These are phyloP conservation scores for Daphoenositta chrysoptera DNA, from an alignment of 2,113 vertebrate genomes.

Conservation along the genomic window DNA sequence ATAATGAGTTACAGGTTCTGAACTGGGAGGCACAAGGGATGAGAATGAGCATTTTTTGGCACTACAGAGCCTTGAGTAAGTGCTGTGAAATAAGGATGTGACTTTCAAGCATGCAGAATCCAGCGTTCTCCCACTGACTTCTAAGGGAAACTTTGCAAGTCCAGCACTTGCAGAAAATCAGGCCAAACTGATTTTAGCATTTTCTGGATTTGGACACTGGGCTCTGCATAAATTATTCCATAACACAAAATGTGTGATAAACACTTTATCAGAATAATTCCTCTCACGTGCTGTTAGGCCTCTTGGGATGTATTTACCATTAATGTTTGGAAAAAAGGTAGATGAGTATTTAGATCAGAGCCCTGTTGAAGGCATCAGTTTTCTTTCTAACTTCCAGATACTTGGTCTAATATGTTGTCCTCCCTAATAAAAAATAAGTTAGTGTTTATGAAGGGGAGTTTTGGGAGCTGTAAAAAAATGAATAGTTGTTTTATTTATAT, in stretches of 20 bases:
- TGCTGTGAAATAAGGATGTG: not conserved
- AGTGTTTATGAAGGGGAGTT: not conserved
- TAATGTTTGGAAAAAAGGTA: not conserved
- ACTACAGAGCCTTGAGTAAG: not conserved
- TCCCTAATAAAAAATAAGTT: not conserved
- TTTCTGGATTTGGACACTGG: not conserved
- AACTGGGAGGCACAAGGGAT: not conserved
- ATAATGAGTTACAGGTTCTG: not conserved
- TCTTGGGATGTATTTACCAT: not conserved
- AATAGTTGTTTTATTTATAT: not conserved
- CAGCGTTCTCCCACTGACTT: not conserved
- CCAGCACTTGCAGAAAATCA: not conserved
- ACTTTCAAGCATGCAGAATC: not conserved
- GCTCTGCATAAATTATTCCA: not conserved
- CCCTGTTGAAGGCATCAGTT: accelerated
- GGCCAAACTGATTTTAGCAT: not conserved
- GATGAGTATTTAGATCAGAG: not conserved
- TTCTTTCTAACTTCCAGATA: not conserved
- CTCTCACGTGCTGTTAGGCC: not conserved
- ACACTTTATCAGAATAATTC: not conserved
- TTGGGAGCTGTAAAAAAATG: not conserved
- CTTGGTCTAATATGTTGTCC: not conserved
- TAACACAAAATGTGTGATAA: not conserved
- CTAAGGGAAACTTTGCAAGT: not conserved
- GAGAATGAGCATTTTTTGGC: not conserved